phyloP scores from a whole-genome alignment of 2,113 vertebrate species.

The Platysteira castanea region DNA sequence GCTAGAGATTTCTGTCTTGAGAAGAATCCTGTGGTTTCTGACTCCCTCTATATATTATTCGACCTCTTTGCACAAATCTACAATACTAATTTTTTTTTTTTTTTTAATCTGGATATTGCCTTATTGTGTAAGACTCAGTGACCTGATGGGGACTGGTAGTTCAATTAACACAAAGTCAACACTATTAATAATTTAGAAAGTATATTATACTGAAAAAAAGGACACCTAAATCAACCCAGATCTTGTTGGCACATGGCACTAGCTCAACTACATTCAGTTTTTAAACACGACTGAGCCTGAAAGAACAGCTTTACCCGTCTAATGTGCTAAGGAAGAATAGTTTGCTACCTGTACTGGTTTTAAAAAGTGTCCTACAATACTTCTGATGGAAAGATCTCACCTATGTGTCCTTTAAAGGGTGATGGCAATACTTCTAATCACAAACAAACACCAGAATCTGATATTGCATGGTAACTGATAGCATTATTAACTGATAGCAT shows the following conservation, averaged over 20 bases:
- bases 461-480: background rate
- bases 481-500: background rate
- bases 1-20: background rate
- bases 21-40: background rate
- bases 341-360: background rate
- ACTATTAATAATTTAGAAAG: background rate
- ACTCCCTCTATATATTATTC: background rate
- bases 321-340: background rate
- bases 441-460: background rate
- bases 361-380: background rate
- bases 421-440: background rate
- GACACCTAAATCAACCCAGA: background rate
- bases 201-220: background rate
- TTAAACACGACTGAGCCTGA: background rate
- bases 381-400: background rate
- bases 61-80: background rate
- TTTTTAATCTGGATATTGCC: background rate
- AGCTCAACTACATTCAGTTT: background rate
- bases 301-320: background rate
- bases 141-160: background rate
- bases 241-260: background rate
- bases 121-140: background rate
- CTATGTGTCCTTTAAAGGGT: background rate
- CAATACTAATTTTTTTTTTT: background rate
- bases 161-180: background rate